Conservation (phyloP, 2,888 invertebrate species). For the Acronicta leporina region DNA sequence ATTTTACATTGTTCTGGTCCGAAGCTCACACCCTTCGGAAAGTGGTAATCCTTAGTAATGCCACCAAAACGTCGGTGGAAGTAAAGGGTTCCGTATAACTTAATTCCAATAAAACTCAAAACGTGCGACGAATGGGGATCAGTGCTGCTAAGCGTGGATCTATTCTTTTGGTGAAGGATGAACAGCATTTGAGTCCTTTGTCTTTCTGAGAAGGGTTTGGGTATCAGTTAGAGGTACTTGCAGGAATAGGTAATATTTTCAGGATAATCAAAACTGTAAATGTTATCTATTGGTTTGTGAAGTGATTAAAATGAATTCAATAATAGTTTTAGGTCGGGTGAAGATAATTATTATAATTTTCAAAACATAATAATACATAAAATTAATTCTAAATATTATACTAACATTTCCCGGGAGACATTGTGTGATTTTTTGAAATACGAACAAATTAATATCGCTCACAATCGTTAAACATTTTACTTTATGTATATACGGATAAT, state of each 20-base stretch:
- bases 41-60: constrained; percentile 77
- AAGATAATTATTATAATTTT: too few relatives aligned
- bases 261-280: constrained; percentile 7
- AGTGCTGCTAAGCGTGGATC: constrained; percentile 55
- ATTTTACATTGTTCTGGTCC: constrained; percentile 63
- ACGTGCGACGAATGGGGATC: constrained; percentile 80
- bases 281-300: background rate
- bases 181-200: constrained; percentile 49
- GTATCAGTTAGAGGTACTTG: constrained; percentile 30
- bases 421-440: too few relatives aligned
- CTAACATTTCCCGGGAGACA: too few relatives aligned
- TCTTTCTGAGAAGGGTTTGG: constrained; percentile 41
- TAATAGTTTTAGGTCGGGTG: too few relatives aligned
- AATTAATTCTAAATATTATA: too few relatives aligned
- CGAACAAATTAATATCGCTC: too few relatives aligned
- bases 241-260: constrained; percentile 16
- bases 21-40: constrained; percentile 65
- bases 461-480: too few relatives aligned
- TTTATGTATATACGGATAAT: too few relatives aligned
- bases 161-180: constrained; percentile 51
- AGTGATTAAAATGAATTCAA: too few relatives aligned
- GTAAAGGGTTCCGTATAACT: constrained; percentile 83
- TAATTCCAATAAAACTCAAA: constrained; percentile 85
- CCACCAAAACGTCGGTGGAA: constrained; percentile 76
- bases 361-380: too few relatives aligned